Conservation (phyloP, 2,797 vertebrate genomes). For the Lepilemur ruficaudatus region DNA sequence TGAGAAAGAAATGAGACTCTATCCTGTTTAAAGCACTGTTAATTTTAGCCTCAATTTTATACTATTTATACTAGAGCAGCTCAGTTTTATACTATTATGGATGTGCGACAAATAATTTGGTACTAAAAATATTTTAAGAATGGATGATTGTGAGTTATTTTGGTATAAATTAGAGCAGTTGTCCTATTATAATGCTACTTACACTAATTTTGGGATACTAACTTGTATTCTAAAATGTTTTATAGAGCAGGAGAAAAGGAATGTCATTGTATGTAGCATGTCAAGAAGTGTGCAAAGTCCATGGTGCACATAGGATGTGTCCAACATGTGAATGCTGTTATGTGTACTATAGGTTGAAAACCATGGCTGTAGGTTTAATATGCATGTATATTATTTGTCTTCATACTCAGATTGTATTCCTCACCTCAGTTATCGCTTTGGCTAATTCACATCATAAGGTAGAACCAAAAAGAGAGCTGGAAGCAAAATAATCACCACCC, state of each 20-base stretch:
- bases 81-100: background rate
- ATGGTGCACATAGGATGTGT: background rate
- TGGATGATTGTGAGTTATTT: background rate
- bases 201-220: background rate
- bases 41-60: background rate
- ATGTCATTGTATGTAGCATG: background rate
- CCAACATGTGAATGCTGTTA: background rate
- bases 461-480: background rate
- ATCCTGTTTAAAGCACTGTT: background rate
- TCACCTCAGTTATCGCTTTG: background rate
- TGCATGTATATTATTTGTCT: background rate
- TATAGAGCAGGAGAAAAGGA: background rate
- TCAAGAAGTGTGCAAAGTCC: background rate
- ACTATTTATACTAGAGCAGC: background rate
- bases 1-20: constrained; percentile 18
- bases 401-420: background rate
- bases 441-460: background rate
- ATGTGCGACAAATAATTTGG: background rate
- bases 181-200: background rate
- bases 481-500: background rate
- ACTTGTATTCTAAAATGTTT: background rate
- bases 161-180: background rate
- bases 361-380: background rate
- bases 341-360: background rate
- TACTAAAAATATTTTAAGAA: background rate